phyloP scores from a whole-genome alignment of 2,888 invertebrate species.

The Itoplectis maculator region DNA sequence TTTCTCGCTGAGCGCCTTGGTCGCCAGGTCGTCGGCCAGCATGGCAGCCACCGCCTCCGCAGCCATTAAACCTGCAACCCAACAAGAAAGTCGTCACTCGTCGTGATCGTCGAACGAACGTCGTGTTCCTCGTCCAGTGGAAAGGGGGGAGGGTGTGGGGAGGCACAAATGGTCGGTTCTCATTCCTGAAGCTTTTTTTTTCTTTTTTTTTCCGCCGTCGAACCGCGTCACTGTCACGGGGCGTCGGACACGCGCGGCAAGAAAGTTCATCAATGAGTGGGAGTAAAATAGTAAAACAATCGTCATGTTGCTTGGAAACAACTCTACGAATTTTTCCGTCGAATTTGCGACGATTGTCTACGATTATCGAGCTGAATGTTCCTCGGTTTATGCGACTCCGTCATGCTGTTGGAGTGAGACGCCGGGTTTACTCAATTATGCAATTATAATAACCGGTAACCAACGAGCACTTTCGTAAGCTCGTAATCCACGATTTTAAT shows the following conservation, averaged over 20 bases:
- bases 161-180: slow-evolving; percentile 6
- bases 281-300: slow-evolving; percentile 21
- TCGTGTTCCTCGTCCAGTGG: background rate
- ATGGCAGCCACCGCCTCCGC: slow-evolving; percentile 83
- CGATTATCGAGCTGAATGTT: background rate
- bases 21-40: slow-evolving; percentile 82
- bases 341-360: slow-evolving; percentile 5
- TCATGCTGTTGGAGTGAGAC: slow-evolving; percentile 37
- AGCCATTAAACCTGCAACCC: slow-evolving; percentile 81
- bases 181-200: background rate
- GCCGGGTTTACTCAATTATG: slow-evolving; percentile 53
- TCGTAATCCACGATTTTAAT: slow-evolving; percentile 54
- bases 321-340: slow-evolving; percentile 4
- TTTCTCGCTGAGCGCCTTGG: slow-evolving; percentile 80
- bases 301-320: too few relatives aligned
- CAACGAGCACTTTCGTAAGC: slow-evolving; percentile 60
- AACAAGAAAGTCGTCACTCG: slow-evolving; percentile 56
- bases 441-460: slow-evolving; percentile 56
- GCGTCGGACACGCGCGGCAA: slow-evolving; percentile 31
- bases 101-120: slow-evolving; percentile 32
- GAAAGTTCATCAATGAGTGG: slow-evolving; percentile 44
- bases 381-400: too few relatives aligned
- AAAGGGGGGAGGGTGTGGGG: background rate
- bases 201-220: slow-evolving; percentile 1
- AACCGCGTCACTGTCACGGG: slow-evolving; percentile 26